phyloP scores from a whole-genome alignment of 2,113 vertebrate genomes.

The Camelus dromedarius region DNA sequence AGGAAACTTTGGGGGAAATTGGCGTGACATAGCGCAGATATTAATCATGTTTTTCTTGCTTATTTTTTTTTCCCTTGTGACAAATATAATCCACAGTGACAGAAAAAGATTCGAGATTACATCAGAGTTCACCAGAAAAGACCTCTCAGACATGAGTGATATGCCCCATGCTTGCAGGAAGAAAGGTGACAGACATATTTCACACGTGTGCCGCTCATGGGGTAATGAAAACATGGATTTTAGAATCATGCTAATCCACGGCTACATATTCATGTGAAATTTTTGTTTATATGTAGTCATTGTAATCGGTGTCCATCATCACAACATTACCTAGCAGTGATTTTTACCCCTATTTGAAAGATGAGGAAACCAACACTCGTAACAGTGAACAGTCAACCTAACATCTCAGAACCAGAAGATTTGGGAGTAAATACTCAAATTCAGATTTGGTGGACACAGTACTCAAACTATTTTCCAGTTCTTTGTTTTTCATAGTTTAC shows the following conservation, averaged over 20 bases:
- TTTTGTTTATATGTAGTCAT: neutral
- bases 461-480: neutral
- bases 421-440: neutral
- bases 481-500: neutral
- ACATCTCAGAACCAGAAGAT: neutral
- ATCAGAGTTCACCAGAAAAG: neutral
- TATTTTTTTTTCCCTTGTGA: neutral
- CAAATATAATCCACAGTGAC: neutral
- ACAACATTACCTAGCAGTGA: neutral
- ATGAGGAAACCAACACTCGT: neutral
- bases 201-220: neutral
- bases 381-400: neutral
- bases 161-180: neutral
- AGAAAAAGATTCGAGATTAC: neutral
- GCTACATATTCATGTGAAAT: neutral
- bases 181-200: neutral
- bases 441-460: neutral
- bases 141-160: neutral
- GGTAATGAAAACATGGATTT: neutral
- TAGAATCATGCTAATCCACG: neutral
- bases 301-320: neutral
- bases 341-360: neutral
- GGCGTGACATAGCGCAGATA: neutral
- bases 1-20: neutral
- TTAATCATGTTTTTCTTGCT: neutral